These are phyloP conservation scores for Rhinogobio ventralis DNA, from an alignment of 2,797 vertebrate genomes.

Conservation along the genomic window DNA sequence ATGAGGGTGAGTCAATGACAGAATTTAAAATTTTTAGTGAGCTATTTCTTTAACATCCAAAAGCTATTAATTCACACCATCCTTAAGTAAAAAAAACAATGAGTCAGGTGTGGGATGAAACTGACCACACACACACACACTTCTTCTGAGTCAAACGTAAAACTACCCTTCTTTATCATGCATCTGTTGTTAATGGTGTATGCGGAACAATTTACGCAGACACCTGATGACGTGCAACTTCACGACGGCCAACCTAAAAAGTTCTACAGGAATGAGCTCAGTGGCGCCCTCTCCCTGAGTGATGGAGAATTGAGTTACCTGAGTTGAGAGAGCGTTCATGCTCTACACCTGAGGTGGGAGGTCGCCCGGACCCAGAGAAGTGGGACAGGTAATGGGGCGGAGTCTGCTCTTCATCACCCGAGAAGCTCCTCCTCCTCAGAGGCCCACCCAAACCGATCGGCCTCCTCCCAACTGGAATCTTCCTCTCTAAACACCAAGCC, in stretches of 20 bases:
- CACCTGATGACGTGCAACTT: conserved; percentile 10
- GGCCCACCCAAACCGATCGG: conserved; percentile 90
- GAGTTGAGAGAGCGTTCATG: conserved; percentile 88
- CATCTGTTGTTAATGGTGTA: background rate
- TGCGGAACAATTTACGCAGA: background rate
- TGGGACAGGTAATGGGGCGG: conserved; percentile 87
- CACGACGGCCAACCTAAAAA: background rate
- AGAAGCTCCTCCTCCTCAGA: conserved; percentile 90
- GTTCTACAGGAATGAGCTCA: conserved; percentile 21
- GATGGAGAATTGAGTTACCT: conserved; percentile 79
- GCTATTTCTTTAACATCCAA: background rate
- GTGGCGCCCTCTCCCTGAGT: conserved; percentile 39
- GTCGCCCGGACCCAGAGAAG: conserved; percentile 81
- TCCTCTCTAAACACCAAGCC: conserved; percentile 97
- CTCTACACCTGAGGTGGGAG: conserved; percentile 84
- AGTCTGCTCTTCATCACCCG: conserved; percentile 90
- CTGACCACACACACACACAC: background rate
- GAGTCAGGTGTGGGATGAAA: background rate
- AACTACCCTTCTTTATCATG: background rate
- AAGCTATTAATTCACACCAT: background rate
- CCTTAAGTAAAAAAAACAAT: background rate
- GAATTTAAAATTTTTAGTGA: background rate
- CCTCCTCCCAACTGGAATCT: conserved; percentile 92
- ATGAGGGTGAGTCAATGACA: background rate
- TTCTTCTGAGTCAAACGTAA: conserved; percentile 1